A percentile compares a stretch with the other conserved stretches of the same genome.
These are phyloP conservation scores for Lathamus discolor DNA, from an alignment of 2,113 vertebrate genomes.

Conservation along the genomic window DNA sequence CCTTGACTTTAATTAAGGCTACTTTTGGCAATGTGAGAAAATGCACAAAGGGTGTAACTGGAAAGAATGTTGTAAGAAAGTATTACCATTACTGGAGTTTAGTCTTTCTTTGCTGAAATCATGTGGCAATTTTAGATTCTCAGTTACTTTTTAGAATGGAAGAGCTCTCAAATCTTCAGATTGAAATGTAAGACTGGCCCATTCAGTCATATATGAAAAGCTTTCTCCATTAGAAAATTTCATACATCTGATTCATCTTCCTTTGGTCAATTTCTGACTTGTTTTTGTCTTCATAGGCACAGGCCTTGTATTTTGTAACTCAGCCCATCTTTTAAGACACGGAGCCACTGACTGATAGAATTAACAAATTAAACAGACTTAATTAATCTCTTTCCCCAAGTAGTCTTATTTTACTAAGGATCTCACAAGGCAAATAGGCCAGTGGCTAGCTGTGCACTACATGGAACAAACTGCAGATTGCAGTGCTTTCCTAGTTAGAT, in stretches of 20 bases:
- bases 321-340: neutral
- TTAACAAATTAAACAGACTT: neutral
- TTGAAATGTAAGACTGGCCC: neutral
- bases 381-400: neutral
- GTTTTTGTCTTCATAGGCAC: neutral
- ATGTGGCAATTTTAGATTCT: neutral
- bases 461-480: neutral
- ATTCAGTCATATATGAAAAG: neutral
- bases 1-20: neutral
- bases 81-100: neutral
- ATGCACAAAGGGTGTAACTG: neutral
- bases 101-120: neutral
- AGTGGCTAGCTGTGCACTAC: neutral
- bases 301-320: neutral
- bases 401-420: neutral
- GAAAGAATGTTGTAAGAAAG: neutral
- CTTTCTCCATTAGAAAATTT: neutral
- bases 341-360: neutral
- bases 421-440: neutral
- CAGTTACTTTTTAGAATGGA: neutral
- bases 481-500: neutral
- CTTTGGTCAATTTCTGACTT: neutral
- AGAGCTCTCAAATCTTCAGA: neutral
- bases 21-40: neutral
- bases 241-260: neutral